phyloP scores from a whole-genome alignment of 30 jellyfish, hydroid and myxozoan genomes.

The Nemopilema nomurai region DNA sequence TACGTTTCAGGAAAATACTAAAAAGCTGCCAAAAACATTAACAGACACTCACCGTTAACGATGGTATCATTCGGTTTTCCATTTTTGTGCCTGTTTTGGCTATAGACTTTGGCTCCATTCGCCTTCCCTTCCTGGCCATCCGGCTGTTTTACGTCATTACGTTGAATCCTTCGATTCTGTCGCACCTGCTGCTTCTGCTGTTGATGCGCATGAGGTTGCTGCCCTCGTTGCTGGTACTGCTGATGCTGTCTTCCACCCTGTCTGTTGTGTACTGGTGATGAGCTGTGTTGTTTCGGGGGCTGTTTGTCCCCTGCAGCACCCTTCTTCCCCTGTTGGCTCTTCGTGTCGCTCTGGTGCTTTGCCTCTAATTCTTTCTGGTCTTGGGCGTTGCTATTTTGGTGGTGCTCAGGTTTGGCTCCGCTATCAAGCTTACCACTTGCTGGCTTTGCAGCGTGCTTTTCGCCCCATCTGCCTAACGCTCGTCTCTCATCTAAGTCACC shows the following conservation, averaged over 20 bases:
- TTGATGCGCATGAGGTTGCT: slow-evolving; percentile 21
- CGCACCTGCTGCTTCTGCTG: slow-evolving; percentile 50
- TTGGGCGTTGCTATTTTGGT: slow-evolving; percentile 21
- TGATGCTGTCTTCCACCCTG: slow-evolving; percentile 37
- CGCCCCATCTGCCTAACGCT: slow-evolving; percentile 34
- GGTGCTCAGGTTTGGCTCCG: slow-evolving; percentile 29
- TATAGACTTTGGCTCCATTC: slow-evolving; percentile 30
- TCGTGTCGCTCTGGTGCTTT: slow-evolving; percentile 16
- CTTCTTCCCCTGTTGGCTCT: slow-evolving; percentile 37
- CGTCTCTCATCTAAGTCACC: slow-evolving; percentile 59
- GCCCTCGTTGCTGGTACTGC: slow-evolving; percentile 42
- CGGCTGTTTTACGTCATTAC: slow-evolving; percentile 50
- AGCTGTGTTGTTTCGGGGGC: slow-evolving; percentile 21
- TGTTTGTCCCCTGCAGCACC: slow-evolving; percentile 1
- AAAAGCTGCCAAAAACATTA: no score
- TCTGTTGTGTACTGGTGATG: slow-evolving; percentile 19
- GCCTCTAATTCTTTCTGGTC: slow-evolving; percentile 43
- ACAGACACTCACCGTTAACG: not conserved
- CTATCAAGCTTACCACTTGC: slow-evolving; percentile 8
- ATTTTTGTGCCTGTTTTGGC: slow-evolving; percentile 16
- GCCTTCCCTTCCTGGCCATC: slow-evolving; percentile 10
- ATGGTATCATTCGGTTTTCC: slow-evolving; percentile 11
- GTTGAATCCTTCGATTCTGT: slow-evolving; percentile 53
- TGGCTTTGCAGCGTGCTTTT: slow-evolving; percentile 18
- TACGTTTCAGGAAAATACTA: no score